phyloP scores from a whole-genome alignment of 35 echinoderm and acorn worm genomes.

The Hemicentrotus pulcherrimus region DNA sequence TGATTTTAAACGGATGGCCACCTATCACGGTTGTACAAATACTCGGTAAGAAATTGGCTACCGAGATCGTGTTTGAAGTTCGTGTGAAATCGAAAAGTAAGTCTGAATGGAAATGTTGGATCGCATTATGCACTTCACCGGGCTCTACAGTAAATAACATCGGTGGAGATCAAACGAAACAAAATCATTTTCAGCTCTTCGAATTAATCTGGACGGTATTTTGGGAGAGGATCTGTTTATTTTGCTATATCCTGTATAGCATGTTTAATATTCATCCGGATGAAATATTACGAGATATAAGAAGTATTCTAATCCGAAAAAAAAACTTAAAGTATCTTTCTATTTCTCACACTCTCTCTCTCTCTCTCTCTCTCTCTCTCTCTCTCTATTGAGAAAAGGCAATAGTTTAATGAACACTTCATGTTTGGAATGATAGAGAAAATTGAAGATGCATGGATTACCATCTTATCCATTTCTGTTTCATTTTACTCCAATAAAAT shows the following conservation, averaged over 20 bases:
- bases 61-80: neutral
- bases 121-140: neutral
- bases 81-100: neutral
- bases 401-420: neutral
- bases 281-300: neutral
- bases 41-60: neutral
- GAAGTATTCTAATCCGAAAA: neutral
- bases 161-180: neutral
- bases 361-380: neutral
- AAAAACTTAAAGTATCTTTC: no score
- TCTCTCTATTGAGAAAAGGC: neutral
- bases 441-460: no score
- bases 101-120: neutral
- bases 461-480: no score
- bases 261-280: neutral
- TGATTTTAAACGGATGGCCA: neutral
- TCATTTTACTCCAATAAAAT: no score
- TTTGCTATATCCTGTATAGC: neutral
- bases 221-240: neutral
- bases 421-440: neutral
- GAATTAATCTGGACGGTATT: neutral
- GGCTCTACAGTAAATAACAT: neutral
- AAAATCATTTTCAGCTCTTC: neutral
- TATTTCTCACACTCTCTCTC: neutral
- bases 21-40: constrained; percentile 1